Evolutionary conservation across 2,888 invertebrate genomes (phyloP), one percentile per base, ranked within the genome.

Genomic region (Aphodius sticticus): DNA sequence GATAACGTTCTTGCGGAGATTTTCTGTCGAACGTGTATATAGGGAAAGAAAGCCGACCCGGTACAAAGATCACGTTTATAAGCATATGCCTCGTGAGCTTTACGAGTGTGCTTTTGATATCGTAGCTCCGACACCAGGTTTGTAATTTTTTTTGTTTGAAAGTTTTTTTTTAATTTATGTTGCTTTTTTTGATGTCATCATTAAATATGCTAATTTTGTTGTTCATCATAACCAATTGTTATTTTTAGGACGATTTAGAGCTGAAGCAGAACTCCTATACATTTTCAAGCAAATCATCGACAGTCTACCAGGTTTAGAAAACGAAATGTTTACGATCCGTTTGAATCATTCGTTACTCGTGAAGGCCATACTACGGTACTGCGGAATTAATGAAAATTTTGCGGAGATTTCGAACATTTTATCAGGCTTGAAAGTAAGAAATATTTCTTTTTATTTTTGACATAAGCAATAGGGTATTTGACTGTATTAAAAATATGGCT

Each of bases 31-130:
- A 84, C 92, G 95, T 77, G 97, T 98, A 0, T 99, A 94, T 86
- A 91, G 97, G 80, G 95, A 97, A 87, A 94, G 94, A 84, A 93
- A 94, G 85, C 36, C 35, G 15, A n/a, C 37, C 6, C 53, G 53
- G 1, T 53, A 53, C 6, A 53, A 53, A 12, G 53, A 53, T 12
- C 53, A 53, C 53, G 93, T 94, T 2, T 91, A 91, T 79, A 96
- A 96, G 0, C 95, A 95, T 85, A 97, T 97, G 89, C 99, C 99
- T 0, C 92, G 95, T 82, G 97, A 98, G 89, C 92, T 96, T 16
- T 94, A 94, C 79, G 97, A 98, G 88, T 97, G 97, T 88, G 96
- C 96, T 1, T 98, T 98, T 88, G 99, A 99, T 88, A 96, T 99
- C 81, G 95, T 98, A 38, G 95, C 95, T 5, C 93, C 96, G 2